Conservation (phyloP, 2,888 invertebrate species). For the Diplolepis rosae region DNA sequence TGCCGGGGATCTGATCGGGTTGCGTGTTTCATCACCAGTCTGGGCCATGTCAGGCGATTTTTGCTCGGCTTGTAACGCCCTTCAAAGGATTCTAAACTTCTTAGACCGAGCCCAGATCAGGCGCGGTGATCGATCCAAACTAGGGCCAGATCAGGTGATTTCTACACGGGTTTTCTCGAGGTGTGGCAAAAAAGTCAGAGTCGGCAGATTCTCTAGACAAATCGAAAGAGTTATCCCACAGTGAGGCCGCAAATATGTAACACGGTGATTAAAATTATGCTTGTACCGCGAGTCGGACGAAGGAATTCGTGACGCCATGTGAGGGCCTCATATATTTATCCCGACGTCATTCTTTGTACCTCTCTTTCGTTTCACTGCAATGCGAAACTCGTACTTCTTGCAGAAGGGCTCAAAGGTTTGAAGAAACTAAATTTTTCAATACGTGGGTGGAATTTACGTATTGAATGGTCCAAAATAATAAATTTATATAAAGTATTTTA, state of each 20-base stretch:
- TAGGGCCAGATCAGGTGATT: too few relatives aligned
- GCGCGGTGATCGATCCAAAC: too few relatives aligned
- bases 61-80: too few relatives aligned
- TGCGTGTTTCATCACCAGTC: too few relatives aligned
- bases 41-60: too few relatives aligned
- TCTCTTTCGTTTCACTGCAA: not conserved
- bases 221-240: not conserved
- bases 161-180: not conserved
- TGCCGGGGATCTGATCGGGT: too few relatives aligned
- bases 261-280: conserved; percentile 21
- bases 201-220: not conserved
- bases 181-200: not conserved
- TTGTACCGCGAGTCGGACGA: conserved; percentile 24
- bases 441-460: too few relatives aligned
- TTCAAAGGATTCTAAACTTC: too few relatives aligned
- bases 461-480: too few relatives aligned
- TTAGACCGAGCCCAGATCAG: too few relatives aligned
- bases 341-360: conserved; percentile 34
- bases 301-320: conserved; percentile 53
- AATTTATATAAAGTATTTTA: too few relatives aligned
- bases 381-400: not conserved
- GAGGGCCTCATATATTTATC: conserved; percentile 47
- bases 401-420: not conserved
- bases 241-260: not conserved
- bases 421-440: not conserved